These are phyloP conservation scores for Macrotus californicus DNA, from an alignment of 2,113 vertebrate species.

Conservation along the genomic window DNA sequence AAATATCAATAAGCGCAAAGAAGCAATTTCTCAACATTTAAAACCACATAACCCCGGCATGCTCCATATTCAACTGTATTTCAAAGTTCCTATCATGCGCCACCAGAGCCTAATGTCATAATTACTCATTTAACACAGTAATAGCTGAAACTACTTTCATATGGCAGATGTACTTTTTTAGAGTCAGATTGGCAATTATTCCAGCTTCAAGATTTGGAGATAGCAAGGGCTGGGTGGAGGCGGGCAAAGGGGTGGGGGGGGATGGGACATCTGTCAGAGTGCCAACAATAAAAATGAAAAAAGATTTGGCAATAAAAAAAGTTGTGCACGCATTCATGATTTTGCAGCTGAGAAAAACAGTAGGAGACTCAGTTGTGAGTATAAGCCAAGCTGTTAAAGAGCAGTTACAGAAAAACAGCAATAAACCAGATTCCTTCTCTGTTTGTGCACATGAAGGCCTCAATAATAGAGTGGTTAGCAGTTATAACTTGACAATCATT, in stretches of 20 bases:
- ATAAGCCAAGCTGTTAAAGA: neutral
- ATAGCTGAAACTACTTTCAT: neutral
- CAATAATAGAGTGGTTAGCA: neutral
- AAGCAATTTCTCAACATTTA: conserved; percentile 12
- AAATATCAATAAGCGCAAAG: conserved; percentile 35
- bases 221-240: no score
- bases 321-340: neutral
- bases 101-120: neutral
- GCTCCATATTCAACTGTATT: conserved; percentile 9
- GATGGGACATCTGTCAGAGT: no score
- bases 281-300: neutral
- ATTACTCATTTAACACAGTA: conserved; percentile 20
- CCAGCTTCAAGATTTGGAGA: neutral
- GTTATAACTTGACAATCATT: neutral
- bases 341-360: conserved; percentile 17
- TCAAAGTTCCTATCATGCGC: conserved; percentile 4
- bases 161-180: neutral
- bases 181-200: conserved; percentile 30
- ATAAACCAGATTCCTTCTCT: conserved; percentile 4
- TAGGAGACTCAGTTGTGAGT: conserved; percentile 5
- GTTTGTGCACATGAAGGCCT: neutral
- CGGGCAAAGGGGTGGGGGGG: no score
- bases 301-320: neutral
- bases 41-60: neutral
- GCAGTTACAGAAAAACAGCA: conserved; percentile 22